Evolutionary conservation across 64 coral and sea anemone genomes (phyloP), one percentile per base, ranked within the genome.

Genomic region (Montipora cactus): DNA sequence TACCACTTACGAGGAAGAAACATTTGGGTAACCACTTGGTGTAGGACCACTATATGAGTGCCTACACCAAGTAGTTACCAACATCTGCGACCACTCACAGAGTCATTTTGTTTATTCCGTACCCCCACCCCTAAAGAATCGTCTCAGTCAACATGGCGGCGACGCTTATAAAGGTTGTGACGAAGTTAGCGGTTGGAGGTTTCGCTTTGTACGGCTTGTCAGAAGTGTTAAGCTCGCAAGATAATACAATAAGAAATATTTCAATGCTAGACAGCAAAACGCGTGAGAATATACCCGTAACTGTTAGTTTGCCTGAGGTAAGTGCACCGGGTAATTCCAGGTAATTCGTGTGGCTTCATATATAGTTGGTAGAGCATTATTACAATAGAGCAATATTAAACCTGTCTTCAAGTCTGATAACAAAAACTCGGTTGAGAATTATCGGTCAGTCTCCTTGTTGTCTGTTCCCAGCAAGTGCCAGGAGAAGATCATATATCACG

Each of bases 141-240:
- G 8, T 68, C 16, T 49, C 66, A 19, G 11, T 57, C 44, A 49
- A 69, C 3, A 86, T 86, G 82, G 82, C 82, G 82, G 64, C 71
- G 2, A 71, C 66, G 2, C 5, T 72, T 4, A 46, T 2, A 64
- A 86, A 86, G 18, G 64, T 86, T 3, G 82, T 64, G 5, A 47
- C 44, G 4, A 86, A 86, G 64, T 86, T 86, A 10, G 71, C 62
- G 18, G 47, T 86, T 44, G 82, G 82, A 4, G 82, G 82, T 22
- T 49, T 86, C 47, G 82, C 82, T 8, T 50, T 86, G 66, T 86
- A 86, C 50, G 82, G 82, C 47, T 86, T 86, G 37, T 86, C 82
- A 86, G 82, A 86, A 86, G 66, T 86, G 2, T 44, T 86, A 52
- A 86, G 82, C 9, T 86, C 82, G 71, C 82, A 86, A 72, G 82